A percentile compares a stretch with the other conserved stretches of the same genome.
These are phyloP conservation scores for Acleris literana DNA, from an alignment of 2,888 invertebrate genomes.

Conservation along the genomic window DNA sequence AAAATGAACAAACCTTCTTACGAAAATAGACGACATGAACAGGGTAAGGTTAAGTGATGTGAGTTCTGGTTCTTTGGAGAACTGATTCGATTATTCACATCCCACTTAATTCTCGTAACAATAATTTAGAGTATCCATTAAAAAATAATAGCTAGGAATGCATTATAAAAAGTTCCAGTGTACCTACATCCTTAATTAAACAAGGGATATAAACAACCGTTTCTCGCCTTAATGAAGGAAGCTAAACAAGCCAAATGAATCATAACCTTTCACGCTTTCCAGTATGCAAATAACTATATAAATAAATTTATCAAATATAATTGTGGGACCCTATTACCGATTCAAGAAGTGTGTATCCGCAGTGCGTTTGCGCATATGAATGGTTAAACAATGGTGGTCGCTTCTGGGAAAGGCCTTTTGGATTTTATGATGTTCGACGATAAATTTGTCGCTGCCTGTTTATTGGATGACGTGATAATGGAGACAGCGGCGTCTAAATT, in stretches of 20 bases:
- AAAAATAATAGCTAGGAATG: too few species aligned
- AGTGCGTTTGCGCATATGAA: slow-evolving; percentile 73
- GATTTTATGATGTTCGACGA: slow-evolving; percentile 76
- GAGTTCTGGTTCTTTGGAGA: too few species aligned
- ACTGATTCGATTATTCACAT: too few species aligned
- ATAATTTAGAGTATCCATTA: too few species aligned
- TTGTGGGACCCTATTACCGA: slow-evolving; percentile 80
- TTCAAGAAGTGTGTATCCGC: slow-evolving; percentile 78
- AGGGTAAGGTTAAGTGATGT: too few species aligned
- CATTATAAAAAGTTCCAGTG: too few species aligned
- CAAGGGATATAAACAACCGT: not conserved
- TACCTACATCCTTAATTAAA: too few species aligned
- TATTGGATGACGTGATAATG: slow-evolving; percentile 25
- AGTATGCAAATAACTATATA: slow-evolving; percentile 74
- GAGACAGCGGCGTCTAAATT: slow-evolving; percentile 5
- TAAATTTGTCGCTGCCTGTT: slow-evolving; percentile 46
- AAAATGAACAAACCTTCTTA: too few species aligned
- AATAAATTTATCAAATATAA: slow-evolving; percentile 82
- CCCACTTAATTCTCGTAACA: too few species aligned
- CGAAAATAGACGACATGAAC: too few species aligned
- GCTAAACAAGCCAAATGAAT: slow-evolving; percentile 22
- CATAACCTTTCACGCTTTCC: slow-evolving; percentile 61
- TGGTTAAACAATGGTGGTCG: slow-evolving; percentile 80
- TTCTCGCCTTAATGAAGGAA: slow-evolving; percentile 21
- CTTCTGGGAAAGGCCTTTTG: slow-evolving; percentile 73